Base-by-base conservation (phyloP, 2,888 invertebrate genomes). In the Microplitis manilae region DNA sequence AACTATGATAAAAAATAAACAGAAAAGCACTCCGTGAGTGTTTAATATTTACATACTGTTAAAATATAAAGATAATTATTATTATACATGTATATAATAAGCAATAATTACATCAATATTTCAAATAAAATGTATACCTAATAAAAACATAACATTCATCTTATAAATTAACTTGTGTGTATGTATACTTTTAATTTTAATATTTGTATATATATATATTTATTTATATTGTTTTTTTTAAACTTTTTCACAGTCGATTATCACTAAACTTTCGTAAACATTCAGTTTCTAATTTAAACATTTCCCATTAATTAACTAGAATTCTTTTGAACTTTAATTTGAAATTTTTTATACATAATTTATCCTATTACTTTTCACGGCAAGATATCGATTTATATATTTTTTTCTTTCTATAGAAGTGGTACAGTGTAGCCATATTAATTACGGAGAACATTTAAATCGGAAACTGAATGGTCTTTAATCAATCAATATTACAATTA, bases 391-490 rank as follows among this genome's bases (percentile, higher is more conserved):
- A 50, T n/a, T 6, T 39, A n/a, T 38, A 7, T n/a, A n/a, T 62
- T 15, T 62, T 62, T 2, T 30, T 20, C 13, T 6, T 17, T 1
- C 13, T 13, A 50, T 50, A 50, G 50, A 50, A 50, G 13, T 1
- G 50, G 50, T 50, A 50, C 50, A 50, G 13, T 50, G 50, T 38
- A 39, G 17, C 20, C 7, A n/a, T 39, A 61, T 40, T 30, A n/a
- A n/a, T 4, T 8, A 6, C 8, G 65, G 40, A 20, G 20, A 30
- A 30, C 15, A 59, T 82, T 88, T 86, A 89, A 83, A 89, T 89
- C 75, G 88, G 88, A 84, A 89, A 88, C 84, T 88, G 84, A 80
- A 89, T 88, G 68, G 86, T 83, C 71, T 86, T 89, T 85, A 87
- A 86, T 88, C 87, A 88, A 83, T 90, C 88, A 80, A 88, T 79